Evolutionary conservation across 2,888 invertebrate species (phyloP), one percentile per base, ranked within the genome.

Genomic region (Sylvicola cinctus): DNA sequence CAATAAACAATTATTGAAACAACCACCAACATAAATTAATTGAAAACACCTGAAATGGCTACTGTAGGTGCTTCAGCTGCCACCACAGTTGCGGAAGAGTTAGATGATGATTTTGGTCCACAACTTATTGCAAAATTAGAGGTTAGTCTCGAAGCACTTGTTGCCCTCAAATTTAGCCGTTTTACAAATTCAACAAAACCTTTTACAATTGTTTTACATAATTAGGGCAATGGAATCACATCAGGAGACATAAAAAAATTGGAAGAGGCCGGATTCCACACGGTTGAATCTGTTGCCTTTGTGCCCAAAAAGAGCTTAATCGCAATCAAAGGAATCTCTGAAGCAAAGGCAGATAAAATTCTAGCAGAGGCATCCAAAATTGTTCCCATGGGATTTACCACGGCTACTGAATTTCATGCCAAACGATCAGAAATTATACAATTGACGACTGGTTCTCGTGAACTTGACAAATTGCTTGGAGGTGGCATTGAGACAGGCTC

Each of bases 401-500:
- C 95, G 16, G 98, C 98, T 0, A 85, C 91, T 3, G 90, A 90
- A 46, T 84, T 93, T 52, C 90, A 95, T 55, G 80, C 84, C 50
- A 91, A 87, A 55, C 69, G 98, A 41, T 77, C 93, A 3, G 95
- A 98, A 56, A 83, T 96, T 34, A 88, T 98, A 35, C 84, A 83
- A 52, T 58, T 98, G 8, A 87, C 91, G 1, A 95, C 95, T 3
- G 96, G 96, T 1, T 91, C 93, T 0, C 83, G 80, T 43, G 93
- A 93, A 52, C 59, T 95, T 26, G 95, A 96, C 52, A 76, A 88
- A 49, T 62, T 95, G 17, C 62, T 95, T 3, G 88, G 88, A 23
- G 93, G 96, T 29, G 98, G 96, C 3, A 78, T 98, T 43, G 96
- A 98, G 59, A 98, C 96, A 1, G 96, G 96, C 0, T 91, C 93